These are phyloP conservation scores for Brienomyrus brachyistius DNA, from an alignment of 2,113 vertebrate genomes.

Conservation along the genomic window DNA sequence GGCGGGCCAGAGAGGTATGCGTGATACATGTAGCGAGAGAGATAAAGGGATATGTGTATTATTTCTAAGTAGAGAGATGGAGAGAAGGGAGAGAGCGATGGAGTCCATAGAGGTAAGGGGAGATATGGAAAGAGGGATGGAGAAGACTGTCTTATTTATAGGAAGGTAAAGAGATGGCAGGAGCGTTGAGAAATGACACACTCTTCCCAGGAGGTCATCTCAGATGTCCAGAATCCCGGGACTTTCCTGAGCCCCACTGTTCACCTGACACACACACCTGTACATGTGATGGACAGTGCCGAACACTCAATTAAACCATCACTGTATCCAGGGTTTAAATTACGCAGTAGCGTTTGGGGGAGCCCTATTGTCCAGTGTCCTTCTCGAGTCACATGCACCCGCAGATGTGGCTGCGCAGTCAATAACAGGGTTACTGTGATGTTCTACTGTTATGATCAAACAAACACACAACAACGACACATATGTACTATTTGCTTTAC, in stretches of 20 bases:
- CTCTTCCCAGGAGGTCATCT: neutral
- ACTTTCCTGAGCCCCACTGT: neutral
- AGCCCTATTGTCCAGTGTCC: neutral
- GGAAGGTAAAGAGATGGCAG: neutral
- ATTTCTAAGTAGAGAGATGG: neutral
- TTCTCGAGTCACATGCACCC: neutral
- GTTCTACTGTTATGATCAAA: neutral
- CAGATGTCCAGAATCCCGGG: slow-evolving; percentile 6
- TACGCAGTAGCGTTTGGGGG: neutral
- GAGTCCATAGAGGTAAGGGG: neutral
- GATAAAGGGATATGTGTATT: neutral
- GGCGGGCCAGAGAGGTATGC: neutral
- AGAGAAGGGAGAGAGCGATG: neutral
- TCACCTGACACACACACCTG: neutral
- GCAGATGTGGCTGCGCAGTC: neutral
- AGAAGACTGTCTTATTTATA: neutral
- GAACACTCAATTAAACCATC: neutral
- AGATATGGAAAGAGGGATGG: neutral
- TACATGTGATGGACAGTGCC: neutral
- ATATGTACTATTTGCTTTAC: neutral
- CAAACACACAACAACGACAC: neutral
- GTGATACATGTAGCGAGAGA: neutral
- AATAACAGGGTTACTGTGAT: neutral
- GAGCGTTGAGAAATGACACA: neutral
- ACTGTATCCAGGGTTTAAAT: neutral